Base-by-base conservation (phyloP, 2,113 vertebrate species). In the Paramisgurnus dabryanus region DNA sequence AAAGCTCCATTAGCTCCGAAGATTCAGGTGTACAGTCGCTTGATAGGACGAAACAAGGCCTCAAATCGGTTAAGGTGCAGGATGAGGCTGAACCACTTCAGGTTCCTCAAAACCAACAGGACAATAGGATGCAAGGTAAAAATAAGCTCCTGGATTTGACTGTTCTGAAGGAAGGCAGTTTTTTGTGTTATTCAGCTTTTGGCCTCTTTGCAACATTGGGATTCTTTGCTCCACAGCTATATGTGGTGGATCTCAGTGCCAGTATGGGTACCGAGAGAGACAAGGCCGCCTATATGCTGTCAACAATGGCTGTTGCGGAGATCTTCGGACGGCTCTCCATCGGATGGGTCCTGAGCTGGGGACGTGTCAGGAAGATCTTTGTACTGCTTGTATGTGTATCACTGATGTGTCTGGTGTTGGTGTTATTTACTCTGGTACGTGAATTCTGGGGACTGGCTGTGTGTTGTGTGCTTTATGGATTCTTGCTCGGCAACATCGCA, bases 201-300 rank as follows among this genome's bases (percentile, higher is more conserved):
- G 98, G 98, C 43, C 94, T 99, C 3, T 99, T 98, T 5, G 96
- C 95, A 77, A 98, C 96, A 0, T 87, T 99, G 69, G 98, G 96
- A 66, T 99, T 99, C 92, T 98, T 99, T 0, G 97, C 95, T 1
- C 98, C 98, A 0, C 95, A 93, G 1, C 87, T 99, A 11, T 99
- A 97, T 87, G 90, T 99, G 87, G 96, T 99, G 0, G 95, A 98
- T 45, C 87, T 99, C 81, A 94, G 94, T 1, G 92, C 95, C 81
- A 96, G 94, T 79, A 91, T 95, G 0, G 96, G 95, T 18, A 92
- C 98, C 0, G 47, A 92, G 73, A 93, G 94, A 6, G 94, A 95
- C 40, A 91, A 78, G 1, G 95, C 97, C 0, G 90, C 94, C 0
- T 95, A 95, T 81, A 93, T 96, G 71, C 86, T 99, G 5, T 98